phyloP scores from a whole-genome alignment of 2,888 invertebrate species.

The Oligia latruncula region DNA sequence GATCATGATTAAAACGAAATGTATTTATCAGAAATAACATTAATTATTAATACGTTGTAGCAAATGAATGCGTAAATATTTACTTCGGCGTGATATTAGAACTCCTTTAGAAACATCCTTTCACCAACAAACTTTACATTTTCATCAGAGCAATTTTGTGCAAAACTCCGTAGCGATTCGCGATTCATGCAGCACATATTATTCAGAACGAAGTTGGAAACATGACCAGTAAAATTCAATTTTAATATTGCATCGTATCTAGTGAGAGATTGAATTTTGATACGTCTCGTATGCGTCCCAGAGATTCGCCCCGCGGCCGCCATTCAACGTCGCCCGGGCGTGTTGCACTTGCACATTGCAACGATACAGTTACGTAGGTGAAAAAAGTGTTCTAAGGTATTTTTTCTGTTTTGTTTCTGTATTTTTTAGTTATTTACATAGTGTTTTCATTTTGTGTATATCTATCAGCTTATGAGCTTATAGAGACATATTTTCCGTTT shows the following conservation, averaged over 20 bases:
- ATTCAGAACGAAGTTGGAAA: constrained; percentile 61
- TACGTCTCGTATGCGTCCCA: constrained; percentile 73
- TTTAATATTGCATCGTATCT: constrained; percentile 82
- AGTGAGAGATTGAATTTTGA: constrained; percentile 86
- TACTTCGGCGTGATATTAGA: neutral
- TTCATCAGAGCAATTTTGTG: constrained; percentile 37
- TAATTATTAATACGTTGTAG: neutral
- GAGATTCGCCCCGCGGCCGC: constrained; percentile 70
- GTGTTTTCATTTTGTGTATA: neutral
- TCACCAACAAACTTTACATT: constrained; percentile 28
- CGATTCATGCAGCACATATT: constrained; percentile 46
- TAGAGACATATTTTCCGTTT: no score
- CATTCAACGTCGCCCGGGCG: constrained; percentile 81
- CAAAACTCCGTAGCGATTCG: constrained; percentile 29
- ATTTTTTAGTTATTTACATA: neutral
- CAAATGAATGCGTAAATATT: neutral
- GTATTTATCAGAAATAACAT: neutral
- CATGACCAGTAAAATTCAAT: constrained; percentile 77
- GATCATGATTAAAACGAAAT: no score
- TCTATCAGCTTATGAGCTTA: no score
- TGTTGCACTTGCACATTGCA: constrained; percentile 67
- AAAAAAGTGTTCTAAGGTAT: constrained; percentile 37
- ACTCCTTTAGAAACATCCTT: neutral
- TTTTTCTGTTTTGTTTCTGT: constrained; percentile 14
- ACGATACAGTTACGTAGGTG: constrained; percentile 26